Conservation (phyloP, 2,797 vertebrate genomes). For the Carduelis carduelis region DNA sequence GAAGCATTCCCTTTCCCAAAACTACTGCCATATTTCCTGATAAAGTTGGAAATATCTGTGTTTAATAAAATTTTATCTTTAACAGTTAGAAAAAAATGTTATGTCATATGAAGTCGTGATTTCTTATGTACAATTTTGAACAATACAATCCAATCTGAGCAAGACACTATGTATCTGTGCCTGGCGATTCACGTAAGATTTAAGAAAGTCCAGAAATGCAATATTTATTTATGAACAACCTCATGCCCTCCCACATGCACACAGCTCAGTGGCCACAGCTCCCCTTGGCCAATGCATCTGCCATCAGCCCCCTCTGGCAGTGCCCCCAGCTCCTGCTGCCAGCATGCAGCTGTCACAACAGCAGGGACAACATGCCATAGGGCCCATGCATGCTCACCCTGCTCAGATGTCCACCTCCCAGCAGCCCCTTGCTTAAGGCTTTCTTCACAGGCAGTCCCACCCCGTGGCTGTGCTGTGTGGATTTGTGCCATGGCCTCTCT, state of each 20-base stretch:
- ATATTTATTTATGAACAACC: neutral
- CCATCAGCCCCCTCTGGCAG: neutral
- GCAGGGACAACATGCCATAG: neutral
- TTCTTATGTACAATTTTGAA: neutral
- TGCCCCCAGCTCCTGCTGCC: neutral
- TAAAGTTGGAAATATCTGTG: neutral
- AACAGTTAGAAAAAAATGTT: neutral
- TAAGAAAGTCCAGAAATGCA: neutral
- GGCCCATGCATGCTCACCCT: rapidly evolving
- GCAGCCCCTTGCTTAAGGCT: neutral
- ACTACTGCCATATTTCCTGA: neutral
- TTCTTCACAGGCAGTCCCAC: neutral
- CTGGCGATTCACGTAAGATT: neutral
- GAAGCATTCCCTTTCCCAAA: neutral
- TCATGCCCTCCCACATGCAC: rapidly evolving
- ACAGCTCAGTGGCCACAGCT: rapidly evolving
- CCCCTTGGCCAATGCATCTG: rapidly evolving
- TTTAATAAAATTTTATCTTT: neutral
- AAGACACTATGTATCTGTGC: neutral
- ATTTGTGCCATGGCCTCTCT: neutral
- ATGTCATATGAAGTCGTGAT: neutral
- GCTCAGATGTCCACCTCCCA: neutral
- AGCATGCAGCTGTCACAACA: rapidly evolving
- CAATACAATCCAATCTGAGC: neutral
- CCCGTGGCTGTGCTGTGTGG: rapidly evolving